Percentiles rank a stretch among this genome's conserved stretches.
Conservation (phyloP, 1,140 invertebrate species). For the honey bee (Apis mellifera) region Amel_HAv3.1 CM009931.2:21271501-21272000, state of each 20-base stretch:
- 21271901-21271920: no score
- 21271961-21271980: no score
- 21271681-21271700: constrained; percentile 35
- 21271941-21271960: not conserved
- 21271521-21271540: not conserved
- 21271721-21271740: constrained; percentile 1
- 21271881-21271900: no score
- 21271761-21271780: constrained; percentile 30
- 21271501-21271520: no score
- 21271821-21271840: constrained; percentile 8
- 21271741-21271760: constrained; percentile 18
- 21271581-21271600: constrained; percentile 38
- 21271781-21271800: constrained; percentile 23
- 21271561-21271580: constrained; percentile 52
- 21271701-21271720: not conserved
- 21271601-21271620: constrained; percentile 26
- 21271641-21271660: constrained; percentile 66
- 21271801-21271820: constrained; percentile 18
- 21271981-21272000: not conserved
- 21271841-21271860: no score
- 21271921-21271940: not conserved
- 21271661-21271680: constrained; percentile 57
- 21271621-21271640: constrained; percentile 53
- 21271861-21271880: not conserved
- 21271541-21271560: constrained; percentile 6